Evolutionary conservation across 1,140 invertebrate species (phyloP), one percentile per base, ranked within the genome.

Genomic region (Alviniconcha marisindica): DNA sequence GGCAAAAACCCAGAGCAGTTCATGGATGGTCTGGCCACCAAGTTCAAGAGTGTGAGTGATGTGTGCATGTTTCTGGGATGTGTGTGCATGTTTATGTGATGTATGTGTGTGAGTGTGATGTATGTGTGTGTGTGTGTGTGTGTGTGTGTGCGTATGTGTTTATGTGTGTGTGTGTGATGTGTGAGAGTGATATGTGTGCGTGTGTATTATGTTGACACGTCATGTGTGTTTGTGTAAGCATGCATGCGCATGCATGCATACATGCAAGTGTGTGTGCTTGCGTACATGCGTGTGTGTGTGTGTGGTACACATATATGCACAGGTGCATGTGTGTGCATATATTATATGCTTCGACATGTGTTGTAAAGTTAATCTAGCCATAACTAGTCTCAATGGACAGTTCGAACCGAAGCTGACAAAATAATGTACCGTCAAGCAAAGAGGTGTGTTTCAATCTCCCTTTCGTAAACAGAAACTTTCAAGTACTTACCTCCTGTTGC

Each of bases 31-130:
- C 82, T 90, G 18, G 82, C 86, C 42, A 60, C 78, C 28, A 90
- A 90, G 69, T 91, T 91, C 77, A 91, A 90, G 85, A 90, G 88
- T 90, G 90, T 91, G 86, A 85, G 90, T 89, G 33, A 15, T 28
- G 63, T 76, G n/a, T 40, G 12, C 38, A 3, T 51, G 56, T 31
- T n/a, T 76, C 31, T 56, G 14, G 38, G 42, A 24, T 15, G 31
- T 14, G 7, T 24, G 28, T 73, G 36, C 7, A 12, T 84, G 31
- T 44, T 14, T 24, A 24, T 4, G 3, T 77, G 24, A 63, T 7
- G 5, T 33, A 63, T 7, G 5, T 33, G 38, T 3, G 18, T 28
- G 5, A 38, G 21, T 2, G 42, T 76, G 36, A 42, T 5, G 28
- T 44, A 31, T 77, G 38, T 56, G 28, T 42, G n/a, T 24, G 76